Evolutionary conservation across 2,888 invertebrate genomes (phyloP).

Genomic region (Nebria salina): DNA sequence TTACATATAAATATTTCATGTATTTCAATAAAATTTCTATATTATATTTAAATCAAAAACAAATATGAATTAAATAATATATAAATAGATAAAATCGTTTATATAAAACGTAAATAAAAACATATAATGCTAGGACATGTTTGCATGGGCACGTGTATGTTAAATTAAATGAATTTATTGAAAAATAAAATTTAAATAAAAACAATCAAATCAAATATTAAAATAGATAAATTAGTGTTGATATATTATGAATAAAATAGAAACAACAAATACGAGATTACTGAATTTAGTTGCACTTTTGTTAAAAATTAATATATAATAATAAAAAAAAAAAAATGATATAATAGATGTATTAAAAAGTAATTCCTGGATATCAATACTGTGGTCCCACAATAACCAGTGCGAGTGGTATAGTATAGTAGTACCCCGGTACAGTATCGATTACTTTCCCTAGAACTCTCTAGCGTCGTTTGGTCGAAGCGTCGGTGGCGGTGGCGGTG

Average conservation of each 20-base stretch:
- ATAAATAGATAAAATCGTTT: slow-evolving; percentile 17
- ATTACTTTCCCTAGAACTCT: slow-evolving; percentile 54
- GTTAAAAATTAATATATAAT: no score
- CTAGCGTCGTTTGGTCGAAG: slow-evolving; percentile 52
- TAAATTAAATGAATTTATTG: neutral
- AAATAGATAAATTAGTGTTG: neutral
- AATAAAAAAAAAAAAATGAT: no score
- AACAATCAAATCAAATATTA: neutral
- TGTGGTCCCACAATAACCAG: no score
- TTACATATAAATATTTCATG: slow-evolving; percentile 5
- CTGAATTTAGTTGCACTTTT: neutral
- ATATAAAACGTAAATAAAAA: neutral
- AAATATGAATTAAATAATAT: slow-evolving; percentile 5
- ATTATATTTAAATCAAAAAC: slow-evolving; percentile 13
- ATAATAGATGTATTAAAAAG: no score
- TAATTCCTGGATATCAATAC: no score
- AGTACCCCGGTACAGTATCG: slow-evolving; percentile 21
- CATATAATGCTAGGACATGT: neutral
- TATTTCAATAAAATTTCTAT: neutral
- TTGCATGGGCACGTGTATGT: neutral
- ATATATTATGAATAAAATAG: neutral
- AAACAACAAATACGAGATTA: neutral
- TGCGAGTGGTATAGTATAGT: slow-evolving; percentile 20
- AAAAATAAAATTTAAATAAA: neutral
- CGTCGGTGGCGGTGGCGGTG: slow-evolving; percentile 50